These are phyloP conservation scores for Cephus sareptanus DNA, from an alignment of 2,888 invertebrate species.

Conservation along the genomic window DNA sequence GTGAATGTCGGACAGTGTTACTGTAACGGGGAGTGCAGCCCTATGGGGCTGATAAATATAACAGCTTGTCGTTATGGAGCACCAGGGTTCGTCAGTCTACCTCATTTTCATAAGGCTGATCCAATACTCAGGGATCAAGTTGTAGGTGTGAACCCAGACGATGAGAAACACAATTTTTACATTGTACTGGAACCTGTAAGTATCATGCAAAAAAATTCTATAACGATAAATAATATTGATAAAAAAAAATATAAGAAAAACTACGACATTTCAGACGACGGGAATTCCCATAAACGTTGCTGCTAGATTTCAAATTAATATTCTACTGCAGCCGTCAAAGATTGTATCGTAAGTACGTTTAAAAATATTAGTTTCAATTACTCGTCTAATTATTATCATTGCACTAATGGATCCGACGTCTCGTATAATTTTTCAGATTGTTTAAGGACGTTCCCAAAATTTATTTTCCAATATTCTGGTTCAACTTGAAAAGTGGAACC, in stretches of 20 bases:
- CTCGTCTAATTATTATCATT: neutral
- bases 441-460: slow-evolving; percentile 75
- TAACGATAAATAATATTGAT: neutral
- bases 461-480: slow-evolving; percentile 84
- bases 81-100: slow-evolving; percentile 85
- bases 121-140: slow-evolving; percentile 73
- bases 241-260: neutral
- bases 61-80: slow-evolving; percentile 83
- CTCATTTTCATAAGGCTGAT: slow-evolving; percentile 86
- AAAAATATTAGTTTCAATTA: neutral
- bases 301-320: slow-evolving; percentile 83
- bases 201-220: slow-evolving; percentile 20
- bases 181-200: slow-evolving; percentile 82
- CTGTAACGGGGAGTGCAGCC: slow-evolving; percentile 79
- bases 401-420: neutral
- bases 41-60: slow-evolving; percentile 82
- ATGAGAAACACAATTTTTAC: slow-evolving; percentile 79
- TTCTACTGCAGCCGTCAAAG: slow-evolving; percentile 75
- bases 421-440: slow-evolving; percentile 67
- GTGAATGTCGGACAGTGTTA: slow-evolving; percentile 70
- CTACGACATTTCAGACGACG: slow-evolving; percentile 70
- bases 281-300: slow-evolving; percentile 82
- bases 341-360: slow-evolving; percentile 73
- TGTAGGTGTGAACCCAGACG: slow-evolving; percentile 76
- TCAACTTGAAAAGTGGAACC: slow-evolving; percentile 76